Evolutionary conservation across 2,797 vertebrate genomes (phyloP).

Genomic region (Podarcis siculus): DNA sequence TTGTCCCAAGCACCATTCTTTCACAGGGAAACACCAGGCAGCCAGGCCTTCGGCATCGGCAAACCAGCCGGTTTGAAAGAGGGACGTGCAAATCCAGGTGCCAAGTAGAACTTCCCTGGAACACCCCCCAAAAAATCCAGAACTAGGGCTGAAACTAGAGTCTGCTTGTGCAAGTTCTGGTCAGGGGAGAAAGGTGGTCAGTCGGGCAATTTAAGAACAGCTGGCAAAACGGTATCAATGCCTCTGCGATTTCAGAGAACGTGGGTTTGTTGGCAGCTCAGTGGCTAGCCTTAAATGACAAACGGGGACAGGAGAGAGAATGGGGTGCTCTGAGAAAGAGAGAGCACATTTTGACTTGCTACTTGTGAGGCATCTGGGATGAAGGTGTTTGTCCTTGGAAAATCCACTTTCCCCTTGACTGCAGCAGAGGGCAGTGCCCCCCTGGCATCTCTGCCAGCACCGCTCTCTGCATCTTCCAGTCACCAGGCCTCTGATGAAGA

Average conservation of each 20-base stretch:
- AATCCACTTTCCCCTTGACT: neutral
- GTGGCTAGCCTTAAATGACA: neutral
- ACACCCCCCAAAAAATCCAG: neutral
- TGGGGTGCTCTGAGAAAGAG: neutral
- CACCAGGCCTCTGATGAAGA: neutral
- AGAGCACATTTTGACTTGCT: no score
- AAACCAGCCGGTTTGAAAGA: neutral
- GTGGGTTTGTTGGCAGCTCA: neutral
- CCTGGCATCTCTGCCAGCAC: neutral
- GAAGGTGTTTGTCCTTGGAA: no score
- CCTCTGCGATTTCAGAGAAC: neutral
- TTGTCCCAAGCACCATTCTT: neutral
- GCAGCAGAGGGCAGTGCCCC: neutral
- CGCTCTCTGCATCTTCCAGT: neutral
- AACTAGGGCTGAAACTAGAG: no score
- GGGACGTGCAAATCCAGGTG: neutral
- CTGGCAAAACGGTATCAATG: neutral
- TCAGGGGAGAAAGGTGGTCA: neutral
- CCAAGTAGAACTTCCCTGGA: neutral
- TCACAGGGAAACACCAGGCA: neutral
- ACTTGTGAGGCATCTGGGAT: neutral
- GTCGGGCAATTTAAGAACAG: no score
- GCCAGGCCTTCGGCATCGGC: fast-evolving
- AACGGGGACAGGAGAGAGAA: no score
- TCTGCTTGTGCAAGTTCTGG: neutral